These are phyloP conservation scores for Agrypnia vestita DNA, from an alignment of 1,140 invertebrate species.

Conservation along the genomic window DNA sequence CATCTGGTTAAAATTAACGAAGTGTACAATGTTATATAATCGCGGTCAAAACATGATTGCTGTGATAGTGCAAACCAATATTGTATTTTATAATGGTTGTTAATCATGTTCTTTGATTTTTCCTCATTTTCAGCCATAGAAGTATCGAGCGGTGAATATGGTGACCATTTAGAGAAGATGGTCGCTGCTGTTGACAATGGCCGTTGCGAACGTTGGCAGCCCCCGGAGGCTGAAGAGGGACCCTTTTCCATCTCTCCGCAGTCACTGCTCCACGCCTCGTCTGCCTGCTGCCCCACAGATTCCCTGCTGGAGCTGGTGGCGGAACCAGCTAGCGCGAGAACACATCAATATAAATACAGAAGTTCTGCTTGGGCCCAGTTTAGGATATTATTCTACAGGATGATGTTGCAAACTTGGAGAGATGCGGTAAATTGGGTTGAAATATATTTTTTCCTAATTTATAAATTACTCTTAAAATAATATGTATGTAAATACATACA, in stretches of 20 bases:
- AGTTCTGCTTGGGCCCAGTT: conserved; percentile 80
- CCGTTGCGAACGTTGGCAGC: conserved; percentile 71
- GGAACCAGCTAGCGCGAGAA: conserved; percentile 33
- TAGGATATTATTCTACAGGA: conserved; percentile 76
- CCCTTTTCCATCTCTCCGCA: background rate
- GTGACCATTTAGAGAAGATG: conserved; percentile 77
- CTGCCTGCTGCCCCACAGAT: background rate
- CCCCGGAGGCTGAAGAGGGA: conserved; percentile 37
- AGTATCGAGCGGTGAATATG: conserved; percentile 84
- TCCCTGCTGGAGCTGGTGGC: conserved; percentile 49
- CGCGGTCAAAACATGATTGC: no score
- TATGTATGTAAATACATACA: no score
- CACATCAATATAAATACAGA: conserved; percentile 72
- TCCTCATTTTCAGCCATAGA: conserved; percentile 79
- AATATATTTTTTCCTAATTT: no score
- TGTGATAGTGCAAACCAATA: no score
- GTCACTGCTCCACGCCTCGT: background rate
- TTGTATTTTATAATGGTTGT: no score
- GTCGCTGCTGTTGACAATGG: conserved; percentile 77
- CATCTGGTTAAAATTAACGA: no score
- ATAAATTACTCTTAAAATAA: no score
- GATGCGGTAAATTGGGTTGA: conserved; percentile 76
- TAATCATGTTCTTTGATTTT: no score
- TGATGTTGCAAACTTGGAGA: conserved; percentile 81
- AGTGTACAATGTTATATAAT: no score